Percentiles rank a stretch among this genome's conserved stretches.
Evolutionary conservation across 2,113 vertebrate species (phyloP).

Genomic region (Thunnus thynnus): DNA sequence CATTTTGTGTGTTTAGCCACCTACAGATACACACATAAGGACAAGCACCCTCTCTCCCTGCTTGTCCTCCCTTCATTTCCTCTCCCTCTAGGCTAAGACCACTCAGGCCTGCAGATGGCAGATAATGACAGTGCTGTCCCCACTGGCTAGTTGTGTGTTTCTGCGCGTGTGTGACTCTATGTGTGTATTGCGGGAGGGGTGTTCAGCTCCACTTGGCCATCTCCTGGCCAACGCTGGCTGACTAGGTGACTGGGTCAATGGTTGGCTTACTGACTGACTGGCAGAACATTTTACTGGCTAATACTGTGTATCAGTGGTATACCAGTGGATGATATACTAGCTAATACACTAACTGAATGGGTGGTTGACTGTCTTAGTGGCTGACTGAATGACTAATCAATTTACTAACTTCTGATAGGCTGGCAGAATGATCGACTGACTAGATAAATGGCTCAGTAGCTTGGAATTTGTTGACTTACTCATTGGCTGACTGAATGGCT

Average conservation of each 20-base stretch:
- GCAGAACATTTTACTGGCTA: conserved; percentile 23
- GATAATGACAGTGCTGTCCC: conserved; percentile 80
- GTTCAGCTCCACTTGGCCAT: conserved; percentile 55
- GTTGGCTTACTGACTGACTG: conserved; percentile 6
- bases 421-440: conserved; percentile 3
- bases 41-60: conserved; percentile 42
- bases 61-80: conserved; percentile 46
- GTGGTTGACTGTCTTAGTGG: background rate
- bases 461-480: conserved; percentile 6
- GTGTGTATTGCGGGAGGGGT: conserved; percentile 19
- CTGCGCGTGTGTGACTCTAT: conserved; percentile 15
- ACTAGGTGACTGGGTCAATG: conserved; percentile 22
- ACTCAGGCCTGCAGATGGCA: conserved; percentile 80
- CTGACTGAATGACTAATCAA: too few relatives aligned
- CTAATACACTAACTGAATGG: background rate
- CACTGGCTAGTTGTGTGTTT: conserved; percentile 61
- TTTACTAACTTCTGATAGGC: background rate
- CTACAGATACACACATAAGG: conserved; percentile 17
- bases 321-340: conserved; percentile 2
- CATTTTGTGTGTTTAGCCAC: conserved; percentile 10
- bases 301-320: conserved; percentile 4
- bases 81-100: conserved; percentile 67
- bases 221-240: conserved; percentile 24
- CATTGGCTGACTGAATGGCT: conserved; percentile 18
- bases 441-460: conserved; percentile 3